These are phyloP conservation scores for Drosophila nebulosa DNA, from an alignment of 1,140 invertebrate species.

Conservation along the genomic window DNA sequence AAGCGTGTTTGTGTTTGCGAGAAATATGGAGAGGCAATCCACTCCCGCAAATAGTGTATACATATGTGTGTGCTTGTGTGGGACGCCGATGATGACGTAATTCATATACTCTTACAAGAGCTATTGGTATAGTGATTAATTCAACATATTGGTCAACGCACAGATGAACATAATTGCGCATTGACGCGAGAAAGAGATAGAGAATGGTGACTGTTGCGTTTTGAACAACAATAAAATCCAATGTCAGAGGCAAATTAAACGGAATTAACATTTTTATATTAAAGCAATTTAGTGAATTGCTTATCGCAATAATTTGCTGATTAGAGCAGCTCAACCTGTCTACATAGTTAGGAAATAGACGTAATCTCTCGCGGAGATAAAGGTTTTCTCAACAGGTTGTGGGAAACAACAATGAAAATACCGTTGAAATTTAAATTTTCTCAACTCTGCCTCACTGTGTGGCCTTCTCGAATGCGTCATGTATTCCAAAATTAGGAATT, in stretches of 20 bases:
- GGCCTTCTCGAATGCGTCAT: conserved; percentile 2
- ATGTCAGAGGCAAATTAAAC: neutral
- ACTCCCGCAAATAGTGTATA: neutral
- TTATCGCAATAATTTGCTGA: conserved; percentile 67
- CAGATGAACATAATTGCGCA: neutral
- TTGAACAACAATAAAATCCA: neutral
- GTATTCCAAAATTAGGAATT: conserved; percentile 37
- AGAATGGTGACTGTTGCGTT: neutral
- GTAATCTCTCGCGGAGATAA: conserved; percentile 64
- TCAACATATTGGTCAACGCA: conserved; percentile 29
- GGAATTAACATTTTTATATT: conserved; percentile 20
- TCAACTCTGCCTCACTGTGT: neutral
- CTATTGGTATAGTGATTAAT: conserved; percentile 7
- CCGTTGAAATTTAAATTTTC: neutral
- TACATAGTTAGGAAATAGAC: conserved; percentile 64
- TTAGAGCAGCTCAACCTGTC: conserved; percentile 44
- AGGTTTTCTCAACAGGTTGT: conserved; percentile 62
- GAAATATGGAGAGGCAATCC: conserved; percentile 4
- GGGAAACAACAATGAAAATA: conserved; percentile 5
- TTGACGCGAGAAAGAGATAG: neutral
- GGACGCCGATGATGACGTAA: conserved; percentile 73
- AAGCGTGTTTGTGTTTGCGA: neutral
- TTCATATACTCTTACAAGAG: conserved; percentile 32
- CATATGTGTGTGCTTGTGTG: conserved; percentile 10
- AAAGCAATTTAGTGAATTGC: conserved; percentile 60